Evolutionary conservation across 2,888 invertebrate genomes (phyloP).

Genomic region (Drosophila longiperda): DNA sequence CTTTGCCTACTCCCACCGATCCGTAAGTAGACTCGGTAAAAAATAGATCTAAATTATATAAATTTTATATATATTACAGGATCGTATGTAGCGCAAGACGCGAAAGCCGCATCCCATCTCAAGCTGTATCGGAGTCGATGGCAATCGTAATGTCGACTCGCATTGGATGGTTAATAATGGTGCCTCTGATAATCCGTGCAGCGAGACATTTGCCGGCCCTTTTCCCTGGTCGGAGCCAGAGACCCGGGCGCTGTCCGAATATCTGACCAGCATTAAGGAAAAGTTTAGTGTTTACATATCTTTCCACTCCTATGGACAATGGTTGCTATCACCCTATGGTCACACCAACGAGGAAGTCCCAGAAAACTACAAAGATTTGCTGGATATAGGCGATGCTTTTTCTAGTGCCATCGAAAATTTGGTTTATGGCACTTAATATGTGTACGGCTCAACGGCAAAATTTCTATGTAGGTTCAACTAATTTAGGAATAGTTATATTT

Average conservation of each 20-base stretch:
- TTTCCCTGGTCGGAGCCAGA: slow-evolving; percentile 87
- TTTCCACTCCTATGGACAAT: slow-evolving; percentile 89
- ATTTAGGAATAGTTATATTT: background rate
- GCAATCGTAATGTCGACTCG: slow-evolving; percentile 84
- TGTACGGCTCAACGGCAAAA: slow-evolving; percentile 86
- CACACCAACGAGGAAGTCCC: slow-evolving; percentile 83
- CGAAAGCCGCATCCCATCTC: slow-evolving; percentile 85
- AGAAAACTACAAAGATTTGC: slow-evolving; percentile 85
- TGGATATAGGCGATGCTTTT: slow-evolving; percentile 86
- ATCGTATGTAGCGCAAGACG: slow-evolving; percentile 89
- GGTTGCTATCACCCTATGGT: slow-evolving; percentile 87
- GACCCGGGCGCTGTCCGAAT: slow-evolving; percentile 85
- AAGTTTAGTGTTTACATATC: slow-evolving; percentile 87
- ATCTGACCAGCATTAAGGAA: slow-evolving; percentile 84
- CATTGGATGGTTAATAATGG: slow-evolving; percentile 84
- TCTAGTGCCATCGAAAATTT: slow-evolving; percentile 85
- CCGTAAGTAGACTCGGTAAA: slow-evolving; percentile 85
- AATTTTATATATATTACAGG: slow-evolving; percentile 79
- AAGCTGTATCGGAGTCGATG: slow-evolving; percentile 83
- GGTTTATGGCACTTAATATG: slow-evolving; percentile 85
- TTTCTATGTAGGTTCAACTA: slow-evolving; percentile 86
- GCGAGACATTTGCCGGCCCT: slow-evolving; percentile 86
- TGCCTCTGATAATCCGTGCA: slow-evolving; percentile 85
- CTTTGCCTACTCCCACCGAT: slow-evolving; percentile 88
- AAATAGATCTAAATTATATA: background rate